Conservation (phyloP, 2,797 vertebrate species). For the Rhyacichthys aspro region DNA sequence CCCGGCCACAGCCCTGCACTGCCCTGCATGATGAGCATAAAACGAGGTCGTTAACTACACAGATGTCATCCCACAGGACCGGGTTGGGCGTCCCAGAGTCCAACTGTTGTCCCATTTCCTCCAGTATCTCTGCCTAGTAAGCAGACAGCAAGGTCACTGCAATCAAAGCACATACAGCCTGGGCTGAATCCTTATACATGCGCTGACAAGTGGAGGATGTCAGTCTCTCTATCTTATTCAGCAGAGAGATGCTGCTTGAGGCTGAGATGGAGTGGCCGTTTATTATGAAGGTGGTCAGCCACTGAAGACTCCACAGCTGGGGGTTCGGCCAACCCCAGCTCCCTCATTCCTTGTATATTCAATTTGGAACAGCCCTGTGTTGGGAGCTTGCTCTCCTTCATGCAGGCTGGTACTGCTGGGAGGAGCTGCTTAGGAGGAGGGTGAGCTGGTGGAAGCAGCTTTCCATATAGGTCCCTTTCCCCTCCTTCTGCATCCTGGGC, state of each 20-base stretch:
- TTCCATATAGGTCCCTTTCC: no score
- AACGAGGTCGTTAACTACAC: conserved; percentile 14
- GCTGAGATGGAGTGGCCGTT: conserved; percentile 7
- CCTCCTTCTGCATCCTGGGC: background rate
- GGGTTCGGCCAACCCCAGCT: no score
- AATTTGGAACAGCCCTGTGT: no score
- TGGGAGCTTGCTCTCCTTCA: no score
- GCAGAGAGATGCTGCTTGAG: conserved; percentile 5
- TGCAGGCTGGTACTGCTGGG: no score
- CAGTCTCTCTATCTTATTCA: conserved; percentile 5
- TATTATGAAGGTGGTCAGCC: conserved; percentile 8
- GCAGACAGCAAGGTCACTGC: background rate
- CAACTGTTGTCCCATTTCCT: conserved; percentile 15
- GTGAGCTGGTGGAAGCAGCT: no score
- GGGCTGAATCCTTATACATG: conserved; percentile 4
- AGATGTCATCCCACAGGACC: conserved; percentile 14
- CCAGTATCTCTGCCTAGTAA: conserved; percentile 11
- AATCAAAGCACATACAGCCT: background rate
- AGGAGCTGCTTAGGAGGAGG: no score
- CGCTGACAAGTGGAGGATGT: conserved; percentile 10
- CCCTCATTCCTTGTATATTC: no score
- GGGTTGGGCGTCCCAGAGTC: background rate
- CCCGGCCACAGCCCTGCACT: background rate
- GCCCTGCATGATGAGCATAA: background rate
- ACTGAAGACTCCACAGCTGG: conserved; percentile 8